Conservation (phyloP, 2,797 vertebrate genomes). For the Ateles fusciceps region DNA sequence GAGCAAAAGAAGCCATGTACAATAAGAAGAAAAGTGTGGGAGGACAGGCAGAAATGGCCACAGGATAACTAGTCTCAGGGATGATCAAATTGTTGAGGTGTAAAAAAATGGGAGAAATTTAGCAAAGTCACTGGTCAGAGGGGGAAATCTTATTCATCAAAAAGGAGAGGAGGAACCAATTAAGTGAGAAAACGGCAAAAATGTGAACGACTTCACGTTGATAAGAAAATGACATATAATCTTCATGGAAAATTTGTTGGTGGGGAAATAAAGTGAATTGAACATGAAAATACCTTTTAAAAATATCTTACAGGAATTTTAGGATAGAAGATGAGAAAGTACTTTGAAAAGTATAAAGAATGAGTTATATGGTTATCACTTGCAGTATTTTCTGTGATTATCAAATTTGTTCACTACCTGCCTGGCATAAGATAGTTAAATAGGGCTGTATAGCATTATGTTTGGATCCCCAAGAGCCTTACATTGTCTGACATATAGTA, state of each 20-base stretch:
- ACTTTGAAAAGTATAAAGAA: constrained; percentile 7
- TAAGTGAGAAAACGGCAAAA: background rate
- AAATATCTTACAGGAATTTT: background rate
- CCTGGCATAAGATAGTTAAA: background rate
- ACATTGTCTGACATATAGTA: background rate
- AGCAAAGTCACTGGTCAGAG: background rate
- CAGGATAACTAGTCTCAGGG: background rate
- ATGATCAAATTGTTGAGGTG: background rate
- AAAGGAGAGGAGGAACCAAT: background rate
- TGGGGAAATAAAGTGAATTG: background rate
- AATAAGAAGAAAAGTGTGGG: background rate
- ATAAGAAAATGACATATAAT: background rate
- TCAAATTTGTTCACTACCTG: background rate
- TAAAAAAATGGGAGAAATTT: background rate
- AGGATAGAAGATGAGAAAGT: background rate
- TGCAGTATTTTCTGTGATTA: constrained; percentile 17
- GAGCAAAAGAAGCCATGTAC: background rate
- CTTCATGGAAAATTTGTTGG: background rate
- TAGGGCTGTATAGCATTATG: background rate
- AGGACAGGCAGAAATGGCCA: background rate
- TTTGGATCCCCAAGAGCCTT: background rate
- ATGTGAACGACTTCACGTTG: background rate
- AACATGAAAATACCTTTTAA: background rate
- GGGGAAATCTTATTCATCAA: background rate
- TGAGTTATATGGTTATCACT: background rate